These are phyloP conservation scores for Lepus townsendii DNA, from an alignment of 2,797 vertebrate genomes.

Conservation along the genomic window DNA sequence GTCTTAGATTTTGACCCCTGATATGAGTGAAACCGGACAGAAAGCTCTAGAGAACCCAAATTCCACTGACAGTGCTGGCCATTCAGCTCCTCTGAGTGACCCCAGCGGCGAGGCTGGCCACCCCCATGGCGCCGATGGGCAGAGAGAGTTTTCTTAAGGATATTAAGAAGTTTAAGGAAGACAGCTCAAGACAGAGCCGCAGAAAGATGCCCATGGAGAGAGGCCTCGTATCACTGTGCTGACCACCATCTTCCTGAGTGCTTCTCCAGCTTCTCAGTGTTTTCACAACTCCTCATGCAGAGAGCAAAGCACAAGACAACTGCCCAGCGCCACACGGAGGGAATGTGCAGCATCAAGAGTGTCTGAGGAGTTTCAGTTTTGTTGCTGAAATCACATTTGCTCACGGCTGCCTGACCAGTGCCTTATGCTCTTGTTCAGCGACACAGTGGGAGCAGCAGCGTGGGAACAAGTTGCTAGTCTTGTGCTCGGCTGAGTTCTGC, in stretches of 20 bases:
- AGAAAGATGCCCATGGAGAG: neutral
- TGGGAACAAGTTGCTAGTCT: neutral
- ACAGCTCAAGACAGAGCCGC: neutral
- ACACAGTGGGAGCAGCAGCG: neutral
- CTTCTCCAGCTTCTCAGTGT: neutral
- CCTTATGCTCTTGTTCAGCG: neutral
- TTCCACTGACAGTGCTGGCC: too few species aligned
- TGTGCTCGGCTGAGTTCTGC: neutral
- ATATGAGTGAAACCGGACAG: neutral
- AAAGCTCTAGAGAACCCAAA: neutral
- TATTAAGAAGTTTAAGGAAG: neutral
- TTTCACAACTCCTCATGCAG: rapidly evolving
- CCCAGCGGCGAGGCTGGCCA: neutral
- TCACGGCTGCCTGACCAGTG: neutral
- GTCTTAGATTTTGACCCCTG: too few species aligned
- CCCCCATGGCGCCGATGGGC: too few species aligned
- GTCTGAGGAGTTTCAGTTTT: neutral
- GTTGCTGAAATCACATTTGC: neutral
- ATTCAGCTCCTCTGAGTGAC: neutral
- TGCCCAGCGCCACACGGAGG: neutral
- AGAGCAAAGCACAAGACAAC: neutral
- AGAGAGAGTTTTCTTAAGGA: neutral
- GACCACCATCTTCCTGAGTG: neutral
- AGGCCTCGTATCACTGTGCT: neutral
- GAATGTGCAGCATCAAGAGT: neutral